phyloP scores from a whole-genome alignment of 2,888 invertebrate species.

The Drosophila buzzatii region DNA sequence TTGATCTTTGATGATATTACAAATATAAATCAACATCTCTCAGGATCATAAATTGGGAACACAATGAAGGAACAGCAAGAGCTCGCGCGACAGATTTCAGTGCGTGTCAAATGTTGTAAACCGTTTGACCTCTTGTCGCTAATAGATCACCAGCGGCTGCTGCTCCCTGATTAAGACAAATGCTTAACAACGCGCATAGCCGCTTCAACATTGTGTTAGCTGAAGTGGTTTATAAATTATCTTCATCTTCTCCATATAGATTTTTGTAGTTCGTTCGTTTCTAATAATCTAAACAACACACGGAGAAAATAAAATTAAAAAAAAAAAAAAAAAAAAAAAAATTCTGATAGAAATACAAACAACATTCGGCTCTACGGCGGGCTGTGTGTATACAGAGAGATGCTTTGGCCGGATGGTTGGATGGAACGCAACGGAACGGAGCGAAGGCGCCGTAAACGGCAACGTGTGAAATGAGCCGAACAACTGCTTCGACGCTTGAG shows the following conservation, averaged over 20 bases:
- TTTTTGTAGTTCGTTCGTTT: conserved; percentile 61
- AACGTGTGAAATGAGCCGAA: conserved; percentile 69
- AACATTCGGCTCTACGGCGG: not conserved
- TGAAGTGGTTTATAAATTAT: conserved; percentile 78
- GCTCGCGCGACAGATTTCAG: not conserved
- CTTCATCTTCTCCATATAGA: conserved; percentile 50
- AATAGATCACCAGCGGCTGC: conserved; percentile 64
- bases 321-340: conserved; percentile 32
- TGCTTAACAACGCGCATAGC: conserved; percentile 48
- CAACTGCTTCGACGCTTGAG: conserved; percentile 49
- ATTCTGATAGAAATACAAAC: conserved; percentile 20
- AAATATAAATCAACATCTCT: not conserved
- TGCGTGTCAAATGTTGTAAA: conserved; percentile 33
- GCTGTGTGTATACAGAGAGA: conserved; percentile 26
- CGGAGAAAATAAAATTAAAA: conserved; percentile 1
- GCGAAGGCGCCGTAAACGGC: conserved; percentile 45
- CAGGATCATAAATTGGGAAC: not conserved
- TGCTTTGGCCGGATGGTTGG: conserved; percentile 43
- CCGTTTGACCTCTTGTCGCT: conserved; percentile 47
- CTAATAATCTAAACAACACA: conserved; percentile 72
- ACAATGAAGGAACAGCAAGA: not conserved
- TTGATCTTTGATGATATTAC: not conserved
- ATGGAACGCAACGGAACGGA: conserved; percentile 31
- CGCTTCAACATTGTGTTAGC: conserved; percentile 9
- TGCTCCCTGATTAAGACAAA: conserved; percentile 65